Evolutionary conservation across 2,888 invertebrate genomes (phyloP), one percentile per base, ranked within the genome.

Genomic region (Hemithea aestivaria): DNA sequence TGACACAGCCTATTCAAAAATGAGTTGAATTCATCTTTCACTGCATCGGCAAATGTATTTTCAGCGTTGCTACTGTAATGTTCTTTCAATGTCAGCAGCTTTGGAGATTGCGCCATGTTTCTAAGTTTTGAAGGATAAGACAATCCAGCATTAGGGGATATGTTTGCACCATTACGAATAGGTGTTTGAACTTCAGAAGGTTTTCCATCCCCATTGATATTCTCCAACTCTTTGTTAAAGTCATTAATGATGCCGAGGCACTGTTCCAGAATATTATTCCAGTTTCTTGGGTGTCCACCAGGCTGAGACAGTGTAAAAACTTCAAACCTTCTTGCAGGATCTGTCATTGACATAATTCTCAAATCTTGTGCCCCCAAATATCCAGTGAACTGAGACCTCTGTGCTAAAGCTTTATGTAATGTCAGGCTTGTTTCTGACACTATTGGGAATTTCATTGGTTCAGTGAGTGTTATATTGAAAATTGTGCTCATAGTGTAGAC

Each of bases 251-350:
- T 78, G 20, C 72, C 71, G 6, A 94, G 67, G 63, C 92, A 91
- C 53, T 90, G 90, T 40, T 90, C 89, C 27, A 91, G 67, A 6
- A 96, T 70, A 48, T 89, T 89, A 59, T 92, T 94, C 96, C 96
- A 96, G 62, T 94, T 95, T 61, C 94, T 92, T 0, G 96, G 95
- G 73, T 96, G 96, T 20, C 95, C 95, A 10, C 96, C 95, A 12
- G 95, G 95, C 60, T 92, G 91, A 20, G 94, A 94, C 0, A 95
- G 78, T 7, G 90, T 88, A 64, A 93, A 96, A 25, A 96, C 81
- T 38, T 90, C 80, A 51, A 83, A 71, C 29, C 96, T 88, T 54
- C 94, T 87, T 0, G 48, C 31, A 10, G 79, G 65, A 25, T 92
- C 91, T 59, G 90, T 91, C 57, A 90, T 88, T 0, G 93, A 88